Conservation (phyloP, 2,113 vertebrate genomes). For the Alligator sinensis region DNA sequence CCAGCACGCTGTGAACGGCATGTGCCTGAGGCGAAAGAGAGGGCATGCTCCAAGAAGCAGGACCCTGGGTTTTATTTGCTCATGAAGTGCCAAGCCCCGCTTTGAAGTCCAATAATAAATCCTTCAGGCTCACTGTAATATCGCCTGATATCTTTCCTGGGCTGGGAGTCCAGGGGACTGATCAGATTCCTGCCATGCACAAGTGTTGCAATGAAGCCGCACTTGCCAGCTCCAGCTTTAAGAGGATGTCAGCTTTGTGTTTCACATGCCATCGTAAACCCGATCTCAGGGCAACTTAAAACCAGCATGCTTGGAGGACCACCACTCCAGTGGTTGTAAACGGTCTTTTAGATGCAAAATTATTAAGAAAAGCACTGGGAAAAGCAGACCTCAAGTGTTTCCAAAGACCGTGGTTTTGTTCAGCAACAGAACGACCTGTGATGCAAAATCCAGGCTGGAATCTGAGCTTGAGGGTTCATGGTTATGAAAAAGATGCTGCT, state of each 20-base stretch:
- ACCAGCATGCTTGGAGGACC: neutral
- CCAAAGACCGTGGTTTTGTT: neutral
- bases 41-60: neutral
- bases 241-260: neutral
- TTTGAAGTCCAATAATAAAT: neutral
- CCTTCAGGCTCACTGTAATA: neutral
- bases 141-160: neutral
- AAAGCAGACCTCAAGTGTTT: neutral
- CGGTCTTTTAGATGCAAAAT: neutral
- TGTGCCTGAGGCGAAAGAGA: neutral
- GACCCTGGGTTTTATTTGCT: neutral
- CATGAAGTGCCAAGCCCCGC: neutral
- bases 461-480: neutral
- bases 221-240: conserved; percentile 6
- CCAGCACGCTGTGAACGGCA: neutral
- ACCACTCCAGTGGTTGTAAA: neutral
- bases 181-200: neutral
- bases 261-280: neutral
- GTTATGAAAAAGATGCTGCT: neutral
- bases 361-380: neutral
- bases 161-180: neutral
- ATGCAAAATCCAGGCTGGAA: neutral
- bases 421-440: neutral
- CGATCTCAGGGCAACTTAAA: neutral
- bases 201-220: neutral